A percentile compares a stretch with the other conserved stretches of the same genome.
phyloP scores from a whole-genome alignment of 2,113 vertebrate species.

The Pelusios castaneus region DNA sequence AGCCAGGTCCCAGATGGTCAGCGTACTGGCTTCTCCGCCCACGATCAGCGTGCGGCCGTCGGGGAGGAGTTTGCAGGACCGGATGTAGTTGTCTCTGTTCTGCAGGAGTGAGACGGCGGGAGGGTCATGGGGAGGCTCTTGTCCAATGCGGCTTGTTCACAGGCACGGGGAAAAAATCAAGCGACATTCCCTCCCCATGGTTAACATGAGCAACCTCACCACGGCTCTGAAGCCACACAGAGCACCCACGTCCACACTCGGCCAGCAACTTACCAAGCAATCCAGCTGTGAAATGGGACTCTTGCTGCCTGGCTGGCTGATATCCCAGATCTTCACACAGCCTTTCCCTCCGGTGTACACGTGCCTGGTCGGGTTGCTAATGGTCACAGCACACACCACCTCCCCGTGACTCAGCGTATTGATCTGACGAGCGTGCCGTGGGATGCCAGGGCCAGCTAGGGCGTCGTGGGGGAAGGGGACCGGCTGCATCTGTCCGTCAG shows the following conservation, averaged over 20 bases:
- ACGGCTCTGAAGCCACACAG: rapidly evolving
- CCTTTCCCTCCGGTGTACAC: constrained; percentile 97
- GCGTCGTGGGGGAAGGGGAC: constrained; percentile 96
- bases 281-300: constrained; percentile 97
- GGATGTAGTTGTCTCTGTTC: constrained; percentile 99
- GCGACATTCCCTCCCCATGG: rapidly evolving
- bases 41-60: constrained; percentile 97
- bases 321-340: constrained; percentile 98
- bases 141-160: rapidly evolving
- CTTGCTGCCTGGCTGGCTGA: constrained; percentile 97
- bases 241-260: rapidly evolving
- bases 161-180: rapidly evolving
- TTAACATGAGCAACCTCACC: rapidly evolving
- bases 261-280: constrained; percentile 85
- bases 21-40: constrained; percentile 94
- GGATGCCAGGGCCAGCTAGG: constrained; percentile 93
- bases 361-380: constrained; percentile 96
- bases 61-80: constrained; percentile 95
- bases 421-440: constrained; percentile 94
- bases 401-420: constrained; percentile 95
- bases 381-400: constrained; percentile 96
- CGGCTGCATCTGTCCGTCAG: constrained; percentile 97
- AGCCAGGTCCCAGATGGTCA: constrained; percentile 98
- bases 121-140: rapidly evolving
- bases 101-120: constrained; percentile 38